Evolutionary conservation across 2,113 vertebrate genomes (phyloP).

Genomic region (Mus spicilegus): DNA sequence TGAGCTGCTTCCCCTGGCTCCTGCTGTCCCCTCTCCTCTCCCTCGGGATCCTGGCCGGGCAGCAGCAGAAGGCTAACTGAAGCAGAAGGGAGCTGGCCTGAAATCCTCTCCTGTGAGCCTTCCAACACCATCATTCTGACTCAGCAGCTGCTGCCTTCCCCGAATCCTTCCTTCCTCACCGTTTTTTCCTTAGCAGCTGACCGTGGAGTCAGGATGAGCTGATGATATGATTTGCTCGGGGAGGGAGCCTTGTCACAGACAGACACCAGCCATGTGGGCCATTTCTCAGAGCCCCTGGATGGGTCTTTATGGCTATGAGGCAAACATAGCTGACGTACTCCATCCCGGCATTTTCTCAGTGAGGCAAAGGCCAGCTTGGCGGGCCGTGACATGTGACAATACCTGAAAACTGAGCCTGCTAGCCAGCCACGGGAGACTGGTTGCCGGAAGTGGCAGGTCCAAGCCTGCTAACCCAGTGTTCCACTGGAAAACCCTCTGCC

Average conservation of each 20-base stretch:
- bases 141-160: neutral
- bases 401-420: neutral
- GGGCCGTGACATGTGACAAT: neutral
- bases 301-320: neutral
- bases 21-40: neutral
- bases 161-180: neutral
- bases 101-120: neutral
- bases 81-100: no score
- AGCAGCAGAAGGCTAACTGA: neutral
- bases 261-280: neutral
- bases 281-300: neutral
- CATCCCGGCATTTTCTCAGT: neutral
- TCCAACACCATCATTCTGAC: neutral
- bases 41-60: neutral
- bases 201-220: neutral
- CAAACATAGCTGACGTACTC: neutral
- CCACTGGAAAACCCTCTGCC: neutral
- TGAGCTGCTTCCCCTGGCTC: neutral
- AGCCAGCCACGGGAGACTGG: neutral
- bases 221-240: neutral
- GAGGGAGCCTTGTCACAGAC: neutral
- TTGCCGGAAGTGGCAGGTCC: slow-evolving; percentile 24
- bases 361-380: neutral
- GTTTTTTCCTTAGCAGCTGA: slow-evolving; percentile 7
- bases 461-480: neutral